Percentiles rank a stretch among this genome's conserved stretches.
These are phyloP conservation scores for Perdix hodgsoniae DNA, from an alignment of 2,797 vertebrate species.

Conservation along the genomic window DNA sequence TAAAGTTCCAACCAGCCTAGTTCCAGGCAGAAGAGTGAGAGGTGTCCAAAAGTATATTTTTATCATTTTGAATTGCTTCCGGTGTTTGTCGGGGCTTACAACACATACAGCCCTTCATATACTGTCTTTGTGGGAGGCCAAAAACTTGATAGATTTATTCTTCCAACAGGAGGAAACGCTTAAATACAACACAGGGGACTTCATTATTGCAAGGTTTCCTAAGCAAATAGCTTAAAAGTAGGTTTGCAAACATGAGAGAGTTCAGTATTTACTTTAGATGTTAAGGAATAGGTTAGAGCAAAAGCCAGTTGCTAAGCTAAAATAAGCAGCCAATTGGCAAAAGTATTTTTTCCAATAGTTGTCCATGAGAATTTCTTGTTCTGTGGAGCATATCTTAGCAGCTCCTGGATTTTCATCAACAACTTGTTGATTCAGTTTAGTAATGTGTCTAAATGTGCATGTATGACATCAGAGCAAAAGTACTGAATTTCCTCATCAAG, in stretches of 20 bases:
- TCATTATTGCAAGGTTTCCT: background rate
- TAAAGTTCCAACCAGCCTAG: rapidly evolving
- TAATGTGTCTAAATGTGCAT: background rate
- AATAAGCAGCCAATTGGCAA: conserved; percentile 8
- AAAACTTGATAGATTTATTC: conserved; percentile 52
- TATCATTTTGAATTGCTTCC: conserved; percentile 15
- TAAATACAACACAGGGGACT: conserved; percentile 29
- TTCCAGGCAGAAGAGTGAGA: background rate
- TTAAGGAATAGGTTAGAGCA: conserved; percentile 3
- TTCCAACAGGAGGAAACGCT: conserved; percentile 36
- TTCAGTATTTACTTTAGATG: conserved; percentile 50
- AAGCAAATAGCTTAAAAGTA: conserved; percentile 36
- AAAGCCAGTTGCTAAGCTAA: conserved; percentile 3
- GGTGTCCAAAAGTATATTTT: background rate
- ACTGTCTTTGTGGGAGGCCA: conserved; percentile 19
- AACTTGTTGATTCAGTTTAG: background rate
- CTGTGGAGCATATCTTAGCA: conserved; percentile 16
- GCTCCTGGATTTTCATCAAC: background rate
- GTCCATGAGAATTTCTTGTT: background rate
- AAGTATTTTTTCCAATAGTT: background rate
- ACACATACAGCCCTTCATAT: background rate
- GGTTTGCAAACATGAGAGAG: conserved; percentile 32
- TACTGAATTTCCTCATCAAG: conserved; percentile 4
- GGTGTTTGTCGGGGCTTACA: conserved; percentile 30
- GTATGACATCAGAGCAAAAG: background rate